Conservation (phyloP, 2,113 vertebrate species). For the Rallus limicola region DNA sequence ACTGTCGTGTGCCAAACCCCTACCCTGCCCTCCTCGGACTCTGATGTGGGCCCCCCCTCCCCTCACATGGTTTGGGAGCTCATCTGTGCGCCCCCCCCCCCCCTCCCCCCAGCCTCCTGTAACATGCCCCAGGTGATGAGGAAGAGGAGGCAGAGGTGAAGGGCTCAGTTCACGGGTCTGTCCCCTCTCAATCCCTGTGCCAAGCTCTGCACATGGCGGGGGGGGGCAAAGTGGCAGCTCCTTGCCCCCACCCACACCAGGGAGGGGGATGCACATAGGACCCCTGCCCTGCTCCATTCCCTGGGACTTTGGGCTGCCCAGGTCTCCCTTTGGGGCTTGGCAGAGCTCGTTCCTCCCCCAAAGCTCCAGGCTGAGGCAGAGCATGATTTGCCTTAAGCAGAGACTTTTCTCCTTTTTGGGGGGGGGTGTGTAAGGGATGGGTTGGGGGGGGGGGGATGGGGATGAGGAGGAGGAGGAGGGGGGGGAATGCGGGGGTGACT, state of each 20-base stretch:
- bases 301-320: not conserved
- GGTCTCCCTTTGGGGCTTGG: not conserved
- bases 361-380: not conserved
- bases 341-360: not conserved
- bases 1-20: not conserved
- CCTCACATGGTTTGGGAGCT: fast-evolving
- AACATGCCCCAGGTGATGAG: fast-evolving
- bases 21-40: not conserved
- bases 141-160: not conserved
- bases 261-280: too few species aligned
- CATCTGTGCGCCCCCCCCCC: not conserved
- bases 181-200: not conserved
- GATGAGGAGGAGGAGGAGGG: too few species aligned
- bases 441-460: not conserved
- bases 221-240: fast-evolving
- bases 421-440: not conserved
- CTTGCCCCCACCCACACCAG: not conserved
- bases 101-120: not conserved
- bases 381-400: not conserved
- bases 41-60: not conserved
- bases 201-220: not conserved
- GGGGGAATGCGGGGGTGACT: not conserved
- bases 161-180: fast-evolving
- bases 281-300: not conserved
- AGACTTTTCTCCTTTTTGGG: not conserved